A percentile compares a stretch with the other conserved stretches of the same genome.
Evolutionary conservation across 2,888 invertebrate species (phyloP).

Genomic region (Lacanobia oleracea): DNA sequence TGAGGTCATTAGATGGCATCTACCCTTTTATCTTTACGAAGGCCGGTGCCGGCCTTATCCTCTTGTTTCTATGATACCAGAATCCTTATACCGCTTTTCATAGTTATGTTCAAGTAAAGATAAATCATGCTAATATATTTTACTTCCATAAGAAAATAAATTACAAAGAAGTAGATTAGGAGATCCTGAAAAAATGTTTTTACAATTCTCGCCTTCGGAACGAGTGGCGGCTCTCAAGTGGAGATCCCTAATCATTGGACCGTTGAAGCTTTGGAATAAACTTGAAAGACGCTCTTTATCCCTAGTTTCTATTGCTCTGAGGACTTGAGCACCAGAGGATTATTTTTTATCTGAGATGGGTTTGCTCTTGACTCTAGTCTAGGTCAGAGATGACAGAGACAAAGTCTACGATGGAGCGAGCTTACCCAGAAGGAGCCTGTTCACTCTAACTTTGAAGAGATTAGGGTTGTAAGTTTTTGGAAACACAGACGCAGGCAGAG

Average conservation of each 20-base stretch:
- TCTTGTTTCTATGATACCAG: conserved; percentile 18
- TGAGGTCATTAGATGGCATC: conserved; percentile 56
- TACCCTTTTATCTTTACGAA: conserved; percentile 35
- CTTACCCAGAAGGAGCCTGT: no score
- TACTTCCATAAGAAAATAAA: conserved; percentile 27
- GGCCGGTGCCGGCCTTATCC: conserved; percentile 7
- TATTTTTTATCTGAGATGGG: no score
- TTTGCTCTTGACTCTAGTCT: no score
- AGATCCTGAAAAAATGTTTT: conserved; percentile 41
- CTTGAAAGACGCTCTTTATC: conserved; percentile 21
- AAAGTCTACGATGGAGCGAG: no score
- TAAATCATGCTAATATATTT: conserved; percentile 20
- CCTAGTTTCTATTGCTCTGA: conserved; percentile 18
- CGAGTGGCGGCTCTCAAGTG: conserved; percentile 19
- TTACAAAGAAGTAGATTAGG: conserved; percentile 21
- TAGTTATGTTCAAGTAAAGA: conserved; percentile 8
- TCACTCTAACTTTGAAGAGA: no score
- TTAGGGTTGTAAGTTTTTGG: no score
- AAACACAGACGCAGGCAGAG: no score
- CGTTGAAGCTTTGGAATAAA: conserved; percentile 31
- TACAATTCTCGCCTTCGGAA: conserved; percentile 25
- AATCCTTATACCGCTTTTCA: neutral
- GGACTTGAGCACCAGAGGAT: neutral
- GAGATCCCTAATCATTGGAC: conserved; percentile 42
- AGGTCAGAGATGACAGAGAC: no score